Conservation (phyloP, 1,140 invertebrate genomes). For the Arctopsyche grandis region DNA sequence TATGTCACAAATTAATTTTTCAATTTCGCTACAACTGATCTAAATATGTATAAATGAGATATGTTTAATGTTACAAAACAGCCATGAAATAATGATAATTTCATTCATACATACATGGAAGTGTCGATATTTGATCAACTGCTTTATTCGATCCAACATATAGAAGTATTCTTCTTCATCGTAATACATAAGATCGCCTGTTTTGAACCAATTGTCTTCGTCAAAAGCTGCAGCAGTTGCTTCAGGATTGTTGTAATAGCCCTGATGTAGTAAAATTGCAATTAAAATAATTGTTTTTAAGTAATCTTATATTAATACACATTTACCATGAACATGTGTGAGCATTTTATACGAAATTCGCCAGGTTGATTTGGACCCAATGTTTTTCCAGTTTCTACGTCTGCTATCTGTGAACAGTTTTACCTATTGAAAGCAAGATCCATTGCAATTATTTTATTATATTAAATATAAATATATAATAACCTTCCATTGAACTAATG, state of each 20-base stretch:
- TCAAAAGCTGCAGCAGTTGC: slow-evolving; percentile 73
- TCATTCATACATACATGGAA: slow-evolving; percentile 68
- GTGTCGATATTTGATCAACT: slow-evolving; percentile 77
- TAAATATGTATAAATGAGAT: slow-evolving; percentile 20
- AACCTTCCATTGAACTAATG: slow-evolving; percentile 19
- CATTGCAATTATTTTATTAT: too few relatives aligned
- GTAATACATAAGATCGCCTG: slow-evolving; percentile 78
- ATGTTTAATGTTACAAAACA: too few relatives aligned
- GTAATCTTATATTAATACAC: too few relatives aligned
- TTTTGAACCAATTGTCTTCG: slow-evolving; percentile 76
- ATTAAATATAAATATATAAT: too few relatives aligned
- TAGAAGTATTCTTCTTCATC: slow-evolving; percentile 72
- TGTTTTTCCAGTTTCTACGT: slow-evolving; percentile 56
- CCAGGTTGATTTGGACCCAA: slow-evolving; percentile 58
- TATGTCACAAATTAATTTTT: slow-evolving; percentile 48
- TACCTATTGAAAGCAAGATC: neutral
- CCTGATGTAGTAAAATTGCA: slow-evolving; percentile 57
- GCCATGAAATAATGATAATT: neutral
- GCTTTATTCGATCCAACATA: slow-evolving; percentile 76
- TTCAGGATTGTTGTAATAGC: slow-evolving; percentile 69
- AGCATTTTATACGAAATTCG: slow-evolving; percentile 57
- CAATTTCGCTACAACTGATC: slow-evolving; percentile 41
- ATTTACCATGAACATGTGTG: slow-evolving; percentile 39
- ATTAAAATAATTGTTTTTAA: too few relatives aligned
- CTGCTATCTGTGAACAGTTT: slow-evolving; percentile 37